A percentile compares a stretch with the other conserved stretches of the same genome.
These are phyloP conservation scores for Nomada hirtipes DNA, from an alignment of 2,888 invertebrate species.

Conservation along the genomic window DNA sequence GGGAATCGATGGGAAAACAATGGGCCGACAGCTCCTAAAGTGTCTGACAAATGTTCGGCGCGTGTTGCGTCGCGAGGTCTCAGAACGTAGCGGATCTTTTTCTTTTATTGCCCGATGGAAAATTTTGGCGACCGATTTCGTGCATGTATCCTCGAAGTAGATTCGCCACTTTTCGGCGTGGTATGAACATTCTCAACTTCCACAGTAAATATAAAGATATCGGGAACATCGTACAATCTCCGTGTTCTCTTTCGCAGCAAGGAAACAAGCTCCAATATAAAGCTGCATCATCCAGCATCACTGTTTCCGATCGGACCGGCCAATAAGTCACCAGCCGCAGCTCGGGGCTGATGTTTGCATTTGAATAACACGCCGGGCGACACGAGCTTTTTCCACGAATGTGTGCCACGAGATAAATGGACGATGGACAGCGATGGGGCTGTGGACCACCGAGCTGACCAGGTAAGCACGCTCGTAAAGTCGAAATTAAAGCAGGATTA, in stretches of 20 bases:
- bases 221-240: too few species aligned
- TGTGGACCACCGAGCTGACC: slow-evolving; percentile 76
- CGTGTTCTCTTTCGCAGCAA: background rate
- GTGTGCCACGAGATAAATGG: slow-evolving; percentile 77
- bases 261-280: background rate
- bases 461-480: slow-evolving; percentile 73
- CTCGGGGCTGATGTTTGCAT: slow-evolving; percentile 76
- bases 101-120: background rate
- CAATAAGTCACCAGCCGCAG: slow-evolving; percentile 73
- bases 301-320: slow-evolving; percentile 56
- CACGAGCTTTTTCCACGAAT: slow-evolving; percentile 78
- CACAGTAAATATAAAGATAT: background rate
- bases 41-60: slow-evolving; percentile 82
- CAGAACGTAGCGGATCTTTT: background rate
- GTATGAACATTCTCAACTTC: background rate
- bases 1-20: slow-evolving; percentile 81
- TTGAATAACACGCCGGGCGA: slow-evolving; percentile 81
- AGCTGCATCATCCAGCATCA: background rate
- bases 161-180: too few species aligned
- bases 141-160: too few species aligned
- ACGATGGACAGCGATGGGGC: slow-evolving; percentile 47
- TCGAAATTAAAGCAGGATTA: slow-evolving; percentile 75
- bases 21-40: slow-evolving; percentile 78
- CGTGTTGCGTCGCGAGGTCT: slow-evolving; percentile 61
- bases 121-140: background rate